Base-by-base conservation (phyloP, 1,140 invertebrate species). In the Teleogryllus occipitalis region DNA sequence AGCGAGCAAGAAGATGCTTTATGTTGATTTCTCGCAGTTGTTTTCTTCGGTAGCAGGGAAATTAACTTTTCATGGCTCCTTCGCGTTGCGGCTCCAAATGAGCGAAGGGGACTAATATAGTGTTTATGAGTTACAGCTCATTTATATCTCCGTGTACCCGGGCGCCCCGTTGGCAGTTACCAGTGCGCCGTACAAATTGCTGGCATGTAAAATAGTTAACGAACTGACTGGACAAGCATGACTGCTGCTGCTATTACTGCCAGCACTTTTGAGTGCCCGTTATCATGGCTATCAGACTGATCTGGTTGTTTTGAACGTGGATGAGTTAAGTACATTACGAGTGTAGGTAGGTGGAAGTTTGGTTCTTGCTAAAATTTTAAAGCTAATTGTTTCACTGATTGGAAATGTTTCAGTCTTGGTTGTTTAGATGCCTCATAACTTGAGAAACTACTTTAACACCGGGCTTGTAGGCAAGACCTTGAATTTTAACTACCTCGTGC, bases 11-110 rank as follows among this genome's bases (percentile, higher is more conserved):
- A 7, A 10, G 54, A 65, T 10, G 54, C 54, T 65, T 65, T 18
- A 10, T 65, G 10, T 65, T 65, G 54, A 65, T 65, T 65, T 18
- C 10, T 10, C 18, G 54, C 54, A 65, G 54, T 65, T 65, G 54
- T 65, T 65, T 65, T 65, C 54, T 65, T 65, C 54, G 54, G 54
- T 65, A 65, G 54, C 54, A 65, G 54, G 54, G 54, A 65, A 65
- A 65, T 65, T 65, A 65, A 65, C 54, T 65, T 65, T 65, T 65
- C 54, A 65, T 65, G 18, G 54, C 54, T 65, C 10, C 54, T 10
- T 18, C 18, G 54, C 10, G 54, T 65, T 65, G 54, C 18, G 10
- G 18, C 10, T 14, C 54, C 10, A 65, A 65, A 65, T 65, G 54
- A 65, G 54, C 54, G 54, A 65, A 39, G 54, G 18, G 54, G 0